Evolutionary conservation across 2,888 invertebrate species (phyloP), one percentile per base, ranked within the genome.

Genomic region (Cheilosia grossa): DNA sequence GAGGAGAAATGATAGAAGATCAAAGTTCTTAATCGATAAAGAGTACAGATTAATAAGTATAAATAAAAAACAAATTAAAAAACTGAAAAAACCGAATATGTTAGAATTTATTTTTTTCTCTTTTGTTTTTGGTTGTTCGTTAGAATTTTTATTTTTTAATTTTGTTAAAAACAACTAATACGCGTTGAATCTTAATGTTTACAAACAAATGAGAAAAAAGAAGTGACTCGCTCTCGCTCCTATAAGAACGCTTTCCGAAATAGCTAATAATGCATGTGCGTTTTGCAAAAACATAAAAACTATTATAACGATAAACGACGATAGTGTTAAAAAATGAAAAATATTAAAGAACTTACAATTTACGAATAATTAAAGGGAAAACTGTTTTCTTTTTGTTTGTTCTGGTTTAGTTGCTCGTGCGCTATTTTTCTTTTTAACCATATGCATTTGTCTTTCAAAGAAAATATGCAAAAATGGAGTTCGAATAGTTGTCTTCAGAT

Each of bases 21-120:
- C 61, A 80, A 75, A 85, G 85, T 85, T 85, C 72, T 77, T 81
- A 85, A 85, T 85, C 81, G 85, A 85, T 75, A 75, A 85, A 85
- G 37, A 37, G 72, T 81, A 81, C 81, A 85, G 85, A 85, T 72
- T 81, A 85, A 66, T 85, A 85, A 85, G 81, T 77, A 85, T 67
- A 85, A 85, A 85, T 85, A 85, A 80, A 82, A 85, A 70, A 80
- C 40, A 70, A 85, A 67, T 37, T 58, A 44, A 81, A 85, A 81
- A 81, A 66, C 33, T 24, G 59, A 82, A 56, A 49, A 58, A 79
- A 54, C 73, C 47, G 56, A 44, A 47, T 51, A 59, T 78, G 69
- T 63, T 42, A 47, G 54, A 70, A 53, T 83, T 79, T 74, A 82
- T 82, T 82, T 78, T 53, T 56, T 79, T 79, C 59, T 67, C 54